Conservation (phyloP, 2,113 vertebrate genomes). For the Nannospalax galili region DNA sequence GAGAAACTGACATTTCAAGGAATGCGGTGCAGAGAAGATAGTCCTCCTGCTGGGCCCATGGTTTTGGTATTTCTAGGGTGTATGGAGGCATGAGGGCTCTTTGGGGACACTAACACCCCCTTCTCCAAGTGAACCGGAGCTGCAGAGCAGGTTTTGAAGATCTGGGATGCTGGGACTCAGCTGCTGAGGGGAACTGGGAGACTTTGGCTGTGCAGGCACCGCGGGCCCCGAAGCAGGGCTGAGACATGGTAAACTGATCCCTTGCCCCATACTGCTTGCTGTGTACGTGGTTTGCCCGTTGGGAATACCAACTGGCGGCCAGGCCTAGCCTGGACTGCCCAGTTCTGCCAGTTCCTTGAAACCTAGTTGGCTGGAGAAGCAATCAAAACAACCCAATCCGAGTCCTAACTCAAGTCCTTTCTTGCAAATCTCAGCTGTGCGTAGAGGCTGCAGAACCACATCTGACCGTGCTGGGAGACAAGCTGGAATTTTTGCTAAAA, state of each 20-base stretch:
- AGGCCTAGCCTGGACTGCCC: slow-evolving; percentile 76
- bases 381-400: slow-evolving; percentile 79
- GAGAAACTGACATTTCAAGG: background rate
- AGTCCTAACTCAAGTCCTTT: slow-evolving; percentile 84
- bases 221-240: background rate
- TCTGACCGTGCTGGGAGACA: background rate
- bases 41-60: background rate
- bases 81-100: background rate
- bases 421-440: slow-evolving; percentile 74
- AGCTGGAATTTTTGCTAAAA: background rate
- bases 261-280: background rate
- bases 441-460: background rate
- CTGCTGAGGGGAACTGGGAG: background rate
- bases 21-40: fast-evolving
- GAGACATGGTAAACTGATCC: slow-evolving; percentile 39
- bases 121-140: background rate
- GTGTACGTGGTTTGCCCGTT: slow-evolving; percentile 23
- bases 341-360: slow-evolving; percentile 86
- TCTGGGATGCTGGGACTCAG: background rate
- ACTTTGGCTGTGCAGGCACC: background rate
- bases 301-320: slow-evolving; percentile 55
- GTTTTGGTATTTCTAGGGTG: background rate
- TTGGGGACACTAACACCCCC: background rate
- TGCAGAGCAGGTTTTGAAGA: background rate
- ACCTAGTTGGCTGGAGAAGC: slow-evolving; percentile 82